These are phyloP conservation scores for Nematostella vectensis DNA, from an alignment of 92 coral and sea anemone species.

Conservation along the genomic window DNA sequence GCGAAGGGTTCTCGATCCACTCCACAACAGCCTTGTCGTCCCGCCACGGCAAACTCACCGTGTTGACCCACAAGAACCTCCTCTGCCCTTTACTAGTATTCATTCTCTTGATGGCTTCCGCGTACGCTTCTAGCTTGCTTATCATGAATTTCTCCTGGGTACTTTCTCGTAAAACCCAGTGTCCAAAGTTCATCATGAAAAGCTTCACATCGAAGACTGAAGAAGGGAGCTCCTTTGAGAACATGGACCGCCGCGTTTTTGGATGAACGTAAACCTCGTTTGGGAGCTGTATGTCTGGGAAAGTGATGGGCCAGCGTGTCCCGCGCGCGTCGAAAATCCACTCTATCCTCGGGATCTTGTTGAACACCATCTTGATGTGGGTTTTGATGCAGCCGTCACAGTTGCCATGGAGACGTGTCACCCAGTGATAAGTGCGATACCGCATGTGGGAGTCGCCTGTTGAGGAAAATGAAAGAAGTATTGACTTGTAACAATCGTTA, in stretches of 20 bases:
- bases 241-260: constrained; percentile 74
- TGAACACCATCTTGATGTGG: constrained; percentile 82
- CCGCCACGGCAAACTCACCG: constrained; percentile 89
- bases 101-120: constrained; percentile 57
- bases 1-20: constrained; percentile 95
- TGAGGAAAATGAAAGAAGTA: neutral
- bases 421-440: constrained; percentile 97
- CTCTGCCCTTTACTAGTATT: constrained; percentile 40
- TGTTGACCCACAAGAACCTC: constrained; percentile 84
- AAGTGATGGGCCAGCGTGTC: constrained; percentile 95
- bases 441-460: constrained; percentile 98
- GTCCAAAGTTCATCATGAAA: constrained; percentile 86
- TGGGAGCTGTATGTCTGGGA: constrained; percentile 67
- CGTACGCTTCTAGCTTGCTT: constrained; percentile 60
- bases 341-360: constrained; percentile 91
- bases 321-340: constrained; percentile 99
- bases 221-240: constrained; percentile 70
- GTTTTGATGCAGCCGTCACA: constrained; percentile 90
- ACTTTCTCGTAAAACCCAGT: constrained; percentile 91
- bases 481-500: no score
- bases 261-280: constrained; percentile 84
- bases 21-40: constrained; percentile 79
- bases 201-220: constrained; percentile 75
- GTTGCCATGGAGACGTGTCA: constrained; percentile 79
- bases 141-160: constrained; percentile 54